Base-by-base conservation (phyloP, 2,113 vertebrate genomes). In the Nestor notabilis region DNA sequence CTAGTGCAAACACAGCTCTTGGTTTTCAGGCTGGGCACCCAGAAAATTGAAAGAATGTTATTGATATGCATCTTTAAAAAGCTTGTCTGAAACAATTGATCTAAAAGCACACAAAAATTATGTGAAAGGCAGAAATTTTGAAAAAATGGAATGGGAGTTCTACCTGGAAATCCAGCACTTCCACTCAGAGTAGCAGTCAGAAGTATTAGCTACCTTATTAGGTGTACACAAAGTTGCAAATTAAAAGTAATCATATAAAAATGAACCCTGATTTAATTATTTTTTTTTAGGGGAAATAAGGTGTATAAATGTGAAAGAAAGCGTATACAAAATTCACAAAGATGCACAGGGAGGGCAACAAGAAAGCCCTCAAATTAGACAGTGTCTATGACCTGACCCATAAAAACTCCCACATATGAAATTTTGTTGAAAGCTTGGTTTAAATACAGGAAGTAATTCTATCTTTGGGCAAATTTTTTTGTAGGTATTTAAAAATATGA, bases 181-280 rank as follows among this genome's bases (percentile, higher is more conserved):
- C 43, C 23, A 78, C 35, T 35, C 27, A 70, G n/a, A 56, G 46
- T 5, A n/a, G 5, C 19, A 83, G 14, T 20, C 31, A n/a, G 25
- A 90, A 78, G 2, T 61, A 74, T 50, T 46, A 70, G 12, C 3
- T 87, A 7, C 35, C 91, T 84, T 60, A 43, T 33, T 47, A 80
- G 5, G 2, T 28, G 6, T 19, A 77, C 7, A n/a, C 2, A 43
- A 56, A 41, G 17, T 20, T 70, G 9, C 4, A 44, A 43, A 78
- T 63, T 31, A 20, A 66, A 87, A 81, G 10, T 6, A 63, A 60
- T 25, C 2, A 17, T 27, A 39, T 17, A 69, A 81, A 50, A 31
- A 2, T 6, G 52, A 77, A 19, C 2, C 3, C 1, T 69, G 15
- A 8, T 13, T 21, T 9, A 6, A 7, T 29, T 60, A 27, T 15